Base-by-base conservation (phyloP, 2,113 vertebrate genomes). In the Lates calcarifer region DNA sequence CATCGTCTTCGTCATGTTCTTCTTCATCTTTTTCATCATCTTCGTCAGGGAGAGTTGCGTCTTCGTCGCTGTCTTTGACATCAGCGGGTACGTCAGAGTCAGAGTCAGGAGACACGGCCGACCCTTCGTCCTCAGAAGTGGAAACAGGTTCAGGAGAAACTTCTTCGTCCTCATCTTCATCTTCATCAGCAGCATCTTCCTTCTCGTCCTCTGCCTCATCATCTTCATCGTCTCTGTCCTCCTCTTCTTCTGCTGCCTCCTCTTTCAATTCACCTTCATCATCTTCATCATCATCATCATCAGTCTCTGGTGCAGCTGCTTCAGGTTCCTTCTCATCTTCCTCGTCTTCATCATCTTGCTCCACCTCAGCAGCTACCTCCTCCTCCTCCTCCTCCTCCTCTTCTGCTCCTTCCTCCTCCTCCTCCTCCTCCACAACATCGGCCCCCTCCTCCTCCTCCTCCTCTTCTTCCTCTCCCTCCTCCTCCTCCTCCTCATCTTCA, bases 121-220 rank as follows among this genome's bases (percentile, higher is more conserved):
- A 72, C 45, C 85, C 87, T 76, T 92, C 86, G 11, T 91, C 88
- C 35, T 89, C 87, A 60, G 82, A 84, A 0, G 81, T 70, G 71
- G 89, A 79, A 63, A 60, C 13, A 1, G 88, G 89, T 78, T 89
- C 57, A 58, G 89, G 81, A 87, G 88, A 85, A 45, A n/a, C 77
- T 53, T 83, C 81, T 11, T 81, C 84, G 5, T 74, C 78, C 1
- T 79, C 55, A 13, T 29, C 82, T 7, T 57, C 22, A 56, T 22
- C 55, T 8, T 65, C 81, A 65, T 47, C 35, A 3, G 29, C 41
- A 5, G 60, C 29, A 41, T 39, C 2, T 51, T 74, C 33, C 13
- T 63, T 72, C 35, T 31, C n/a, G 28, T 37, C 5, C 8, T 62
- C 49, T 3, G 43, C 49, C 0, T 37, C 84, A 17, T 76, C 69